These are phyloP conservation scores for Parapsyche elsis DNA, from an alignment of 1,140 invertebrate species.

Conservation along the genomic window DNA sequence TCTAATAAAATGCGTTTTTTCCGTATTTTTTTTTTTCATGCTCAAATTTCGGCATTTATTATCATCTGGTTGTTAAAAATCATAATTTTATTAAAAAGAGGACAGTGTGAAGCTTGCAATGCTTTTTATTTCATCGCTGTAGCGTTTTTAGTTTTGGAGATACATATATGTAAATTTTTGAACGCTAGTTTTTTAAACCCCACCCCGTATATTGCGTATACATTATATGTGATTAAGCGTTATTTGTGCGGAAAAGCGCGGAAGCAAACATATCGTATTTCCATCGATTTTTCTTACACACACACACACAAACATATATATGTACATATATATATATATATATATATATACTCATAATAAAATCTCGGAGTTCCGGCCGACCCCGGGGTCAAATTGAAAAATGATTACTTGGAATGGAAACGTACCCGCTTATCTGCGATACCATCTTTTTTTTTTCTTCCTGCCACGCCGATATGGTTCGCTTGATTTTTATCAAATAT, in stretches of 20 bases:
- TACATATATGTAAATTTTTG: too few relatives aligned
- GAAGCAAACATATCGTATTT: conserved; percentile 15
- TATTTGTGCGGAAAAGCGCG: conserved; percentile 21
- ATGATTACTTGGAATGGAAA: conserved; percentile 24
- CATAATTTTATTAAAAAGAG: too few relatives aligned
- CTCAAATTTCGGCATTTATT: too few relatives aligned
- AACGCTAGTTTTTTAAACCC: too few relatives aligned
- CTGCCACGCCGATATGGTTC: conserved; percentile 2
- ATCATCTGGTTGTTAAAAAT: too few relatives aligned
- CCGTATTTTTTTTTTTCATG: too few relatives aligned
- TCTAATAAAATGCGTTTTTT: too few relatives aligned
- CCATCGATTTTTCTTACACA: not conserved
- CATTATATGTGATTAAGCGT: conserved; percentile 3
- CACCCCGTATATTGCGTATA: too few relatives aligned
- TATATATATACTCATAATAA: not conserved
- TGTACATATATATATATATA: not conserved
- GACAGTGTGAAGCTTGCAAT: too few relatives aligned
- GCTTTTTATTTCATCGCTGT: too few relatives aligned
- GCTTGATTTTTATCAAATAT: conserved; percentile 32
- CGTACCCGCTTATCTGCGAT: conserved; percentile 31
- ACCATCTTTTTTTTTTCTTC: conserved; percentile 2
- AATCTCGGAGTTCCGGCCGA: not conserved
- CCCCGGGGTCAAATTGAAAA: conserved; percentile 25
- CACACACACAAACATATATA: not conserved
- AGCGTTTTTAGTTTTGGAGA: too few relatives aligned